Evolutionary conservation across 2,888 invertebrate genomes (phyloP), one percentile per base, ranked within the genome.

Genomic region (Nomada fucata): DNA sequence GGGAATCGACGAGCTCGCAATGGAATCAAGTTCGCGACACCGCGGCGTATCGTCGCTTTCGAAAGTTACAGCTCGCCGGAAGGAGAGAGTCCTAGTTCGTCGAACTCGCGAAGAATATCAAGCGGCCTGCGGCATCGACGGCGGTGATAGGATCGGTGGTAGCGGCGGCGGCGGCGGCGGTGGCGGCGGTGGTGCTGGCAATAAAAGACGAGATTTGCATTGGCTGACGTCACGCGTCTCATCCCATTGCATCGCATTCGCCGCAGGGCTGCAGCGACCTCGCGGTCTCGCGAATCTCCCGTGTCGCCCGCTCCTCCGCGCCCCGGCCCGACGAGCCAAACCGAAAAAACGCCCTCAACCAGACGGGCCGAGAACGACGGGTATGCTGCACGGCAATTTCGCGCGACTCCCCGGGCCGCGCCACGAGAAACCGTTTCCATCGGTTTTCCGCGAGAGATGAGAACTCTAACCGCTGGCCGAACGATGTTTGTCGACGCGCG

Each of bases 161-260:
- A 36, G 36, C 36, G 36, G 36, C 7, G 36, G 36, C 36, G 36
- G 7, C 7, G 7, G 36, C 1, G 36, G 7, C 7, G 7, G 36
- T 0, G 36, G 36, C 7, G 36, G 29, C 2, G 29, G 36, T 7
- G 36, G 36, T 10, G 20, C 84, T 15, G 84, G 86, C 89, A 89
- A 90, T 90, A 87, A 86, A 78, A 86, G 84, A 80, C 79, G 82
- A 82, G 86, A 91, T 91, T 91, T 91, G 89, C 91, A 91, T 91
- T 88, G 86, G 88, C 90, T 90, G 90, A 89, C 91, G 88, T 90
- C 90, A 88, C 88, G 89, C 68, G 47, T 15, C 29, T 26, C 47
- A 59, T 44, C 55, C 52, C 52, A 36, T 87, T 42, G 15, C 57
- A 36, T 67, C 79, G 85, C 84, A 86, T 84, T 86, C 83, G 79